These are phyloP conservation scores for Whitmania pigra DNA, from an alignment of 1,140 invertebrate species.

Conservation along the genomic window DNA sequence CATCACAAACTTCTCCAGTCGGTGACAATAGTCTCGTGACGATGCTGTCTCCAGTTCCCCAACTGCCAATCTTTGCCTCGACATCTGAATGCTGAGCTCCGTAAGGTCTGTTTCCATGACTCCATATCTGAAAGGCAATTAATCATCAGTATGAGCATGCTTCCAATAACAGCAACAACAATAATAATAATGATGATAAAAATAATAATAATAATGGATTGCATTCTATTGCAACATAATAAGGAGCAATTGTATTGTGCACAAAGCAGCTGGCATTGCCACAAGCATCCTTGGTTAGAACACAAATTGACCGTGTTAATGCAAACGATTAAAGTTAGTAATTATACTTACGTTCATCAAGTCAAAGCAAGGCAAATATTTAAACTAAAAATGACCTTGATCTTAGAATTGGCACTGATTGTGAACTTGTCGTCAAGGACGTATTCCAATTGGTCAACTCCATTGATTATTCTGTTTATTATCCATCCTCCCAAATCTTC, in stretches of 20 bases:
- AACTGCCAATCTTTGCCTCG: neutral
- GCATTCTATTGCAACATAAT: no score
- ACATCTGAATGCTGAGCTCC: neutral
- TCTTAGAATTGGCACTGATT: neutral
- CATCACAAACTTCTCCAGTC: neutral
- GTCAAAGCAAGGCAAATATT: neutral
- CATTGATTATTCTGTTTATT: constrained; percentile 31
- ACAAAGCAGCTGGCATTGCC: no score
- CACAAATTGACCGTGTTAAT: no score
- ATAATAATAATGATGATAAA: no score
- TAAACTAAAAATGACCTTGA: constrained; percentile 1
- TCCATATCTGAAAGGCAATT: neutral
- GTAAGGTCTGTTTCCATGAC: neutral
- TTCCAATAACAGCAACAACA: neutral
- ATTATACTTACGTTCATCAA: neutral
- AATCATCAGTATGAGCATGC: neutral
- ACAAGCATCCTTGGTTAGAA: no score
- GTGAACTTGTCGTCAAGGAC: constrained; percentile 3
- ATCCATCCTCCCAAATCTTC: constrained; percentile 33
- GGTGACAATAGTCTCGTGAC: constrained; percentile 1
- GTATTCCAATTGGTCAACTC: constrained; percentile 4
- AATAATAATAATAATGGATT: no score
- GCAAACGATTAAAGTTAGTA: neutral
- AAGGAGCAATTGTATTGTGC: no score
- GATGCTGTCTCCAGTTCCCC: constrained; percentile 3